Conservation (phyloP, 1,140 invertebrate genomes). For the Chymomyza costata region DNA sequence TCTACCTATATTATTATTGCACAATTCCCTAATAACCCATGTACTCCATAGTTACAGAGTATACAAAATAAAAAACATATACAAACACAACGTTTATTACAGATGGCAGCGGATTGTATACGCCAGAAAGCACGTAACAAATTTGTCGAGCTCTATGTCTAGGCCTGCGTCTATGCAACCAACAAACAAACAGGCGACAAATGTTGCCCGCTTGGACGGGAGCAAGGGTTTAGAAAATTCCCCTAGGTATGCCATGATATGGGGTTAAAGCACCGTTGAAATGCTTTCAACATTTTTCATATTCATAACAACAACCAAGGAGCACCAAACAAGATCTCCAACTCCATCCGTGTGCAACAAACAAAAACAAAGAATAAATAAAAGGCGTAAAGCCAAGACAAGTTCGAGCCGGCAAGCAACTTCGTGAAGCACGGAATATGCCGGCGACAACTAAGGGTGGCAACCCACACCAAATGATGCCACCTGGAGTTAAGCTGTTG, state of each 20-base stretch:
- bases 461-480: not conserved
- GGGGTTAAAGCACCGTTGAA: slow-evolving; percentile 67
- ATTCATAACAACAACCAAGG: slow-evolving; percentile 36
- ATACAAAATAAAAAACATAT: slow-evolving; percentile 9
- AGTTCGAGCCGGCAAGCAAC: slow-evolving; percentile 3
- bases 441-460: no score
- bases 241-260: slow-evolving; percentile 37
- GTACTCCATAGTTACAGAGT: no score
- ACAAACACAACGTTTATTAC: slow-evolving; percentile 36
- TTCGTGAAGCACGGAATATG: not conserved
- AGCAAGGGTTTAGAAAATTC: slow-evolving; percentile 21
- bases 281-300: slow-evolving; percentile 63
- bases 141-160: slow-evolving; percentile 37
- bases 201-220: slow-evolving; percentile 23
- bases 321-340: no score
- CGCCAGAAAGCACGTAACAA: slow-evolving; percentile 35
- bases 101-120: slow-evolving; percentile 2
- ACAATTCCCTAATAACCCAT: no score
- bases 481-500: no score
- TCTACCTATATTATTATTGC: no score
- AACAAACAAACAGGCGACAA: slow-evolving; percentile 31
- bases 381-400: slow-evolving; percentile 35
- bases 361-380: slow-evolving; percentile 47
- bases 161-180: slow-evolving; percentile 9
- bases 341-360: slow-evolving; percentile 2